Conservation (phyloP, 64 coral and sea anemone species). For the Pocillopora verrucosa region DNA sequence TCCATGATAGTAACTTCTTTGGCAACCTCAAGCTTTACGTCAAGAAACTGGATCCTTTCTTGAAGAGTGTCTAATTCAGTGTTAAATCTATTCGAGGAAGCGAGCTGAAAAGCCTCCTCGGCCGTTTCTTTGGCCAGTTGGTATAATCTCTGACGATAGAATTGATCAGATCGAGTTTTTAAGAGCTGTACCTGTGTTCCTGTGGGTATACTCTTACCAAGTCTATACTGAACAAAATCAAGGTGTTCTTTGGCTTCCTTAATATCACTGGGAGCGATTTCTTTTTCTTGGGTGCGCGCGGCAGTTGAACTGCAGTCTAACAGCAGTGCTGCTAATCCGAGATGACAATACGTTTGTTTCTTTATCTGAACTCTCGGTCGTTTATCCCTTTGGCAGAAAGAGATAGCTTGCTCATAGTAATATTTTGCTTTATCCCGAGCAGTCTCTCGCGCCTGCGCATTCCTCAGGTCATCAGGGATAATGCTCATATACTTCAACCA, state of each 20-base stretch:
- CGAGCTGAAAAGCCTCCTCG: not conserved
- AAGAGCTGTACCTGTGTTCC: not conserved
- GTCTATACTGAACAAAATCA: not conserved
- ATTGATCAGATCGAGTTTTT: conserved; percentile 4
- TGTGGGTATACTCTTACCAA: not conserved
- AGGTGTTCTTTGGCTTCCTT: not conserved
- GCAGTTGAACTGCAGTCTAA: not conserved
- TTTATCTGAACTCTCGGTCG: not conserved
- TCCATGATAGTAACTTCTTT: no score
- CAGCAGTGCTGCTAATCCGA: not conserved
- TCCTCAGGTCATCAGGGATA: not conserved
- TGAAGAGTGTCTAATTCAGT: not conserved
- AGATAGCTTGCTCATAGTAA: not conserved
- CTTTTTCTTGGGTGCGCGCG: not conserved
- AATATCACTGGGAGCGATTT: not conserved
- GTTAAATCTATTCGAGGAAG: not conserved
- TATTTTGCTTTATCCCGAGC: not conserved
- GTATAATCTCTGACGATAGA: not conserved
- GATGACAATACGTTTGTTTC: not conserved
- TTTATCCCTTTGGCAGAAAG: not conserved
- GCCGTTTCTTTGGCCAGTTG: not conserved
- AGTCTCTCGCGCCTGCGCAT: not conserved
- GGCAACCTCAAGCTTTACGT: not conserved
- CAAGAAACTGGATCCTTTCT: not conserved
- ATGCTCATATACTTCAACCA: not conserved